Conservation (phyloP, 2,113 vertebrate species). For the Psittacula cyanocephala region DNA sequence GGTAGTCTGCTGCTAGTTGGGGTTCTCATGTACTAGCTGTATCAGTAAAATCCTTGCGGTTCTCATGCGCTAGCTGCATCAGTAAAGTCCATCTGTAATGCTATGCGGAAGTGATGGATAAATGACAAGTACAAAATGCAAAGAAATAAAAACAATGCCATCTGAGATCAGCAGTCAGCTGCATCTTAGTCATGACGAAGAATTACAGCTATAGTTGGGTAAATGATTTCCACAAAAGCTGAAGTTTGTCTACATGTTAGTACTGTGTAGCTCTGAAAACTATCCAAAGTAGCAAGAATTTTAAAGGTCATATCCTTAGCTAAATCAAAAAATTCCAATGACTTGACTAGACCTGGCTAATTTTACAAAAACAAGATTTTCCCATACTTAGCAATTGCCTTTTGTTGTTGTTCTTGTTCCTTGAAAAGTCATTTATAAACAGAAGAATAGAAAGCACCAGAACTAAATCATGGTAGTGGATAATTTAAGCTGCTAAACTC, state of each 20-base stretch:
- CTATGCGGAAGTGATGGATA: not conserved
- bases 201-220: not conserved
- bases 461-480: not conserved
- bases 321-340: not conserved
- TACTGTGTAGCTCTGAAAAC: not conserved
- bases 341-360: not conserved
- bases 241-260: not conserved
- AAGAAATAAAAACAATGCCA: not conserved
- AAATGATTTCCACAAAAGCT: not conserved
- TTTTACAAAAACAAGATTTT: not conserved
- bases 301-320: not conserved
- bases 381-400: not conserved
- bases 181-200: not conserved
- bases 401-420: not conserved
- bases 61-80: not conserved
- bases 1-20: not conserved
- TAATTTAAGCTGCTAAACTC: not conserved
- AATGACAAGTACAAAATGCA: not conserved
- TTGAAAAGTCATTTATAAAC: not conserved
- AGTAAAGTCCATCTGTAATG: not conserved
- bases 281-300: not conserved
- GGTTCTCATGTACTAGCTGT: not conserved
- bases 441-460: not conserved
- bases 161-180: not conserved
- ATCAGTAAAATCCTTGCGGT: not conserved